phyloP scores from a whole-genome alignment of 2,888 invertebrate species.

The Polyommatus iphigenia region DNA sequence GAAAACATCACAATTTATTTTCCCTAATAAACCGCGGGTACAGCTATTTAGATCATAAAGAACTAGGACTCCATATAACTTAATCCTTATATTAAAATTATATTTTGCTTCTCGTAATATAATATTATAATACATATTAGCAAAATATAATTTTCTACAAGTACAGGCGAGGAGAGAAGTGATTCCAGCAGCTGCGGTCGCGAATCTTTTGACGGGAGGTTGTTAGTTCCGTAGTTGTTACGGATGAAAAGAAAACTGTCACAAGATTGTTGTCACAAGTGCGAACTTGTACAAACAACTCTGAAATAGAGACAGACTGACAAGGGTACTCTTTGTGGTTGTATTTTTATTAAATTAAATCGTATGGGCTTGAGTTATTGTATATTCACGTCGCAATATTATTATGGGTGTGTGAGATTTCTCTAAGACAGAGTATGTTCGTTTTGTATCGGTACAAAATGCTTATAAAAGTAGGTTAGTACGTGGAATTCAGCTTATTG shows the following conservation, averaged over 20 bases:
- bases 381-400: neutral
- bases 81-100: no score
- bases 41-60: no score
- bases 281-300: conserved; percentile 63
- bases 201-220: conserved; percentile 64
- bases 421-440: neutral
- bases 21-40: no score
- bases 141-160: neutral
- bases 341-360: conserved; percentile 13
- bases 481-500: no score
- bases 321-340: conserved; percentile 21
- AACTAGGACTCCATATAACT: no score
- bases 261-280: conserved; percentile 72
- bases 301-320: conserved; percentile 12
- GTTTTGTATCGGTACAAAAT: no score
- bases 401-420: neutral
- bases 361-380: neutral
- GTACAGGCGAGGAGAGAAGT: conserved; percentile 57
- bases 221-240: conserved; percentile 48
- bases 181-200: conserved; percentile 55
- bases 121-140: no score
- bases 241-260: conserved; percentile 65
- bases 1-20: no score
- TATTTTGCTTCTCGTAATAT: no score
- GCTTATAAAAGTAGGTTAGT: no score